Percentiles rank a stretch among this genome's conserved stretches.
phyloP scores from a whole-genome alignment of 1,140 invertebrate species.

The Ganaspis sp. region DNA sequence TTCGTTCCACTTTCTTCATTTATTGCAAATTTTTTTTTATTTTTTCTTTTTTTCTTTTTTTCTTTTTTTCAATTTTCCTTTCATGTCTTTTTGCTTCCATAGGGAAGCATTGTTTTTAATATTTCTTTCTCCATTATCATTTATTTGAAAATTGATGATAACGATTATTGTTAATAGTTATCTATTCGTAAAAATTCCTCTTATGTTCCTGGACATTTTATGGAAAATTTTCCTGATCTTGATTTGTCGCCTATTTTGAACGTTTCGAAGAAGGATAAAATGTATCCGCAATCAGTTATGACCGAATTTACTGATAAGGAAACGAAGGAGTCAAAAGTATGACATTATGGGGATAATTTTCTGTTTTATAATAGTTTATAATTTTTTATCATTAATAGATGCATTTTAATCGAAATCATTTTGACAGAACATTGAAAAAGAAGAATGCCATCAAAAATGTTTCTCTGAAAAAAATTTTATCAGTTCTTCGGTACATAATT shows the following conservation, averaged over 20 bases:
- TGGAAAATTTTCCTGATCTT: constrained; percentile 32
- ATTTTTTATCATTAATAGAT: background rate
- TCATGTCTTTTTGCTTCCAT: too few relatives aligned
- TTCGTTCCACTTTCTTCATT: too few relatives aligned
- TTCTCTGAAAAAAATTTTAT: background rate
- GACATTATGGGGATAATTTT: background rate
- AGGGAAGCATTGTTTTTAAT: background rate
- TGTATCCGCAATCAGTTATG: background rate
- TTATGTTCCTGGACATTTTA: constrained; percentile 24
- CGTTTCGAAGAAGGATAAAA: background rate
- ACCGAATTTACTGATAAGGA: constrained; percentile 2
- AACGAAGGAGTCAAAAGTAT: background rate
- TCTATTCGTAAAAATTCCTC: background rate
- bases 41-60: too few relatives aligned
- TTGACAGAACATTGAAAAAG: background rate
- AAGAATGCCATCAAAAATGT: background rate
- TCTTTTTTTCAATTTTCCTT: too few relatives aligned
- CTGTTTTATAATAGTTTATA: too few relatives aligned
- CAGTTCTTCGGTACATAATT: background rate
- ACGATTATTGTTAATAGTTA: background rate
- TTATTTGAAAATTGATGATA: background rate
- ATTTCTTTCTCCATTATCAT: background rate
- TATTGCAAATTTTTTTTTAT: too few relatives aligned
- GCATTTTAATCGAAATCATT: background rate
- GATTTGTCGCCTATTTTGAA: constrained; percentile 35